These are phyloP conservation scores for Tetragonula clypearis DNA, from an alignment of 1,140 invertebrate species.

Conservation along the genomic window DNA sequence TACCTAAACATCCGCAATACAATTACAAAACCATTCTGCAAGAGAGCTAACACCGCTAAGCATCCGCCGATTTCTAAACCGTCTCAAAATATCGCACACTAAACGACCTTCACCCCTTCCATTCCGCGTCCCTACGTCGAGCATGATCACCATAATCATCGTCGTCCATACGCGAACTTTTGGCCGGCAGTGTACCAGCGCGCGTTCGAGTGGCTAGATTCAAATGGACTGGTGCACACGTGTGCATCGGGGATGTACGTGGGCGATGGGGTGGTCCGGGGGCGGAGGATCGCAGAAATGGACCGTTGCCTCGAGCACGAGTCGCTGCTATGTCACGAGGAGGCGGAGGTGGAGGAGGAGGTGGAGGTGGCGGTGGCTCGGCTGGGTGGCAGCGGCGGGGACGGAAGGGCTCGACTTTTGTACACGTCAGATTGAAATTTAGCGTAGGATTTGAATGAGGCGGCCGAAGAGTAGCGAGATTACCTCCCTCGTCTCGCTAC, in stretches of 20 bases:
- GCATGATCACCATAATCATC: background rate
- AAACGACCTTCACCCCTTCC: background rate
- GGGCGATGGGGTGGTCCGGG: constrained; percentile 6
- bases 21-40: background rate
- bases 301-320: constrained; percentile 63
- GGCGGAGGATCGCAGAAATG: constrained; percentile 58
- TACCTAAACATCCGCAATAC: background rate
- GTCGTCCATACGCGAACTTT: constrained; percentile 38
- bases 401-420: constrained; percentile 70
- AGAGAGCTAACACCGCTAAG: background rate
- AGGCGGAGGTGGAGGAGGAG: background rate
- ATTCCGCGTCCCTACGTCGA: background rate
- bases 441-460: constrained; percentile 75
- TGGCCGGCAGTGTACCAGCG: constrained; percentile 38
- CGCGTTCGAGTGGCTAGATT: constrained; percentile 44
- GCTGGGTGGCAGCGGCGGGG: constrained; percentile 29
- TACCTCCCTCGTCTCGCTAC: constrained; percentile 68
- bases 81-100: background rate
- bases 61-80: background rate
- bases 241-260: constrained; percentile 31
- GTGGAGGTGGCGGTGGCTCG: constrained; percentile 1
- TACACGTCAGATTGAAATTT: constrained; percentile 78
- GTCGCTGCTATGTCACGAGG: constrained; percentile 46
- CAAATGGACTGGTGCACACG: constrained; percentile 46
- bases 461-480: constrained; percentile 72